Percentiles rank a stretch among this genome's conserved stretches.
Conservation (phyloP, 2,113 vertebrate genomes). For the Percina caprodes region DNA sequence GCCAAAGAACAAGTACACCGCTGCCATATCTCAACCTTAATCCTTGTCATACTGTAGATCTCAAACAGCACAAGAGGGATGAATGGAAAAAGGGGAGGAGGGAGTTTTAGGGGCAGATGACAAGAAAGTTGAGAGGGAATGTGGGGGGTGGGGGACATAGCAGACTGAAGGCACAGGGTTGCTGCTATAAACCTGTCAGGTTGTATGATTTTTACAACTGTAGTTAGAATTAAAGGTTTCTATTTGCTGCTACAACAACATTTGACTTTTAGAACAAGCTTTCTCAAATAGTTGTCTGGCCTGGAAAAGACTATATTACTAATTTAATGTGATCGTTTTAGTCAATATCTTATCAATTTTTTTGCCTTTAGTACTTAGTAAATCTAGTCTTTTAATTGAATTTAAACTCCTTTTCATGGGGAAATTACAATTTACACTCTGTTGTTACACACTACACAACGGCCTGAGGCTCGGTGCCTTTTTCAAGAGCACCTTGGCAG, state of each 20-base stretch:
- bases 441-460: too few species aligned
- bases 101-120: conserved; percentile 39
- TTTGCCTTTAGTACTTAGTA: background rate
- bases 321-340: too few species aligned
- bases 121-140: conserved; percentile 18
- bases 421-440: too few species aligned
- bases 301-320: too few species aligned
- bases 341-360: too few species aligned
- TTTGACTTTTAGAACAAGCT: background rate
- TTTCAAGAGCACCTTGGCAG: too few species aligned
- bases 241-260: background rate
- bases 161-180: background rate
- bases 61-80: conserved; percentile 32
- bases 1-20: conserved; percentile 23
- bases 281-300: background rate
- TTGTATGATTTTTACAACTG: background rate
- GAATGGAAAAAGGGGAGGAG: conserved; percentile 27
- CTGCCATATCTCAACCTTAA: conserved; percentile 54
- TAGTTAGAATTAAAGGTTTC: background rate
- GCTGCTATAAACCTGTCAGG: background rate
- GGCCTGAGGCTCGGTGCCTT: too few species aligned
- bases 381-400: too few species aligned
- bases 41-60: conserved; percentile 53
- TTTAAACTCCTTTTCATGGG: too few species aligned
- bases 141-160: background rate